These are phyloP conservation scores for Drosophila niveifrons DNA, from an alignment of 2,888 invertebrate species.

Conservation along the genomic window DNA sequence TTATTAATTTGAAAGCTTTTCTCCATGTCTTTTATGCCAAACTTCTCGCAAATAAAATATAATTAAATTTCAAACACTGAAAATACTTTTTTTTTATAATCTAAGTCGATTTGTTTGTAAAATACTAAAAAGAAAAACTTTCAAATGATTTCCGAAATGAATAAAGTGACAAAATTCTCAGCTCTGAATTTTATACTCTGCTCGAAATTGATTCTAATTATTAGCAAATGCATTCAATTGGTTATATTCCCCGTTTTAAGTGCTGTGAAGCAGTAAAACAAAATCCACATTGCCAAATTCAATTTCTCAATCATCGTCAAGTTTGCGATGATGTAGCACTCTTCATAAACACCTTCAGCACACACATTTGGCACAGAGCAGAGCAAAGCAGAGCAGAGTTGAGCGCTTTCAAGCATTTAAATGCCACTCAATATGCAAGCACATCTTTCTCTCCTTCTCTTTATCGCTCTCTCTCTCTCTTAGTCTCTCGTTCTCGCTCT, in stretches of 20 bases:
- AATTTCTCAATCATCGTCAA: conserved; percentile 51
- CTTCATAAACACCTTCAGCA: conserved; percentile 73
- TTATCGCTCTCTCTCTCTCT: not conserved
- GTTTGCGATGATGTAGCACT: conserved; percentile 56
- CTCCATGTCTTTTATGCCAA: too few relatives aligned
- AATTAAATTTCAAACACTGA: too few relatives aligned
- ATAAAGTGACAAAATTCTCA: too few relatives aligned
- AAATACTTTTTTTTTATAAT: too few relatives aligned
- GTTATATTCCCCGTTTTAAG: too few relatives aligned
- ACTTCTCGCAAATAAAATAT: too few relatives aligned
- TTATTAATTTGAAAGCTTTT: too few relatives aligned
- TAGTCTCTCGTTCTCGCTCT: not conserved
- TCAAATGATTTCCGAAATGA: too few relatives aligned
- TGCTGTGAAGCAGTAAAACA: conserved; percentile 6
- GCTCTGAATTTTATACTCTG: too few relatives aligned
- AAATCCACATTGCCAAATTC: conserved; percentile 35
- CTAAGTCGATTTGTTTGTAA: too few relatives aligned
- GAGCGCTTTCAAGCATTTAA: conserved; percentile 71
- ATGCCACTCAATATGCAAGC: conserved; percentile 79
- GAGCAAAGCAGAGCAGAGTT: conserved; percentile 24
- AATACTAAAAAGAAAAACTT: too few relatives aligned
- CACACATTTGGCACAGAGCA: conserved; percentile 21
- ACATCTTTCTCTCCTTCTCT: conserved; percentile 48
- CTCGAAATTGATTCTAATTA: not conserved
- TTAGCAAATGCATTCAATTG: not conserved